Evolutionary conservation across 2,888 invertebrate species (phyloP).

Genomic region (Rhingia rostrata): DNA sequence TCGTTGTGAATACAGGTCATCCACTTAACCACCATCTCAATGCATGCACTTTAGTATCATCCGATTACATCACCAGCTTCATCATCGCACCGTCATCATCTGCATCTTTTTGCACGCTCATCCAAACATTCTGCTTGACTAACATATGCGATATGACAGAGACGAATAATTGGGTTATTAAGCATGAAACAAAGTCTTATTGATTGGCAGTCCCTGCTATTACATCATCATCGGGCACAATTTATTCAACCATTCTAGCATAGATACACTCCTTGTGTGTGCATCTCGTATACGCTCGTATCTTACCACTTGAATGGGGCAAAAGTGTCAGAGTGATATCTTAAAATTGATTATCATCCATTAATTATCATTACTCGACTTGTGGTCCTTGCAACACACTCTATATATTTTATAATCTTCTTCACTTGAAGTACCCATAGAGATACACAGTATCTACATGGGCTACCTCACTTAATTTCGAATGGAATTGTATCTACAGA

Average conservation of each 20-base stretch:
- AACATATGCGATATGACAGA: constrained; percentile 53
- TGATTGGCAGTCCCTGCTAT: constrained; percentile 65
- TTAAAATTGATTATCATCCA: constrained; percentile 69
- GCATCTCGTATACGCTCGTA: background rate
- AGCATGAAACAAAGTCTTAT: constrained; percentile 68
- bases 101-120: constrained; percentile 48
- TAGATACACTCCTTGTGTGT: constrained; percentile 52
- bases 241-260: constrained; percentile 5
- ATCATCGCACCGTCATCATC: constrained; percentile 1
- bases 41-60: constrained; percentile 35
- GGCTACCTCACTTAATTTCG: constrained; percentile 27
- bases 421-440: constrained; percentile 9
- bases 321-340: constrained; percentile 41
- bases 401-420: background rate
- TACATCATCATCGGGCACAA: constrained; percentile 55
- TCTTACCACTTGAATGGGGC: constrained; percentile 18
- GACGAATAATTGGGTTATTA: constrained; percentile 72
- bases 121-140: constrained; percentile 50
- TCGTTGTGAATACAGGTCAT: constrained; percentile 1
- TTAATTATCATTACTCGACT: constrained; percentile 57
- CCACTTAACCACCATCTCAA: background rate
- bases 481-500: too few relatives aligned
- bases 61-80: constrained; percentile 51
- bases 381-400: constrained; percentile 36
- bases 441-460: constrained; percentile 1